Conservation (phyloP, 2,888 invertebrate genomes). For the Pyrgus malvae region DNA sequence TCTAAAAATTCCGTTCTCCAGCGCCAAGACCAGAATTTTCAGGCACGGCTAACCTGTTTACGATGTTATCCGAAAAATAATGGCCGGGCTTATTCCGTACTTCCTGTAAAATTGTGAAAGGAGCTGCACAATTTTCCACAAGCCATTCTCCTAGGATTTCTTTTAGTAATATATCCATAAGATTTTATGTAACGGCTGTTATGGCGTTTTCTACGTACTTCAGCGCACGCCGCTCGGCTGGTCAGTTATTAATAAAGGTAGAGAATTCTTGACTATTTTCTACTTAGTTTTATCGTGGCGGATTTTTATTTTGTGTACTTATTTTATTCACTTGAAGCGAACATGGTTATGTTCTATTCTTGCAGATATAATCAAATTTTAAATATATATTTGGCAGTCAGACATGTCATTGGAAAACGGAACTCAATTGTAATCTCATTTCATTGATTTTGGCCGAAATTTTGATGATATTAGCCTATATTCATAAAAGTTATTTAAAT, state of each 20-base stretch:
- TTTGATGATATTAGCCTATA: too few relatives aligned
- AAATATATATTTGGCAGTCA: too few relatives aligned
- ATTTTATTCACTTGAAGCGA: too few relatives aligned
- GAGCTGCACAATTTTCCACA: constrained; percentile 15
- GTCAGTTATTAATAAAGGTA: neutral
- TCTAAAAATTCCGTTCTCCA: neutral
- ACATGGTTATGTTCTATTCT: too few relatives aligned
- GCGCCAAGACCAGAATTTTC: constrained; percentile 5
- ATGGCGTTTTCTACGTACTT: constrained; percentile 2
- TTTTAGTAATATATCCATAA: constrained; percentile 20
- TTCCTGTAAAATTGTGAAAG: constrained; percentile 21
- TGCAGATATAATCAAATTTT: too few relatives aligned
- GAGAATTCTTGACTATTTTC: too few relatives aligned
- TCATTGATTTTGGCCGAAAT: too few relatives aligned
- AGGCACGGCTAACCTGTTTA: constrained; percentile 21
- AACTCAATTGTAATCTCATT: too few relatives aligned
- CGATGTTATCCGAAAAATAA: constrained; percentile 23
- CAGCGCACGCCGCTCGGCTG: neutral
- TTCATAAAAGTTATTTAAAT: too few relatives aligned
- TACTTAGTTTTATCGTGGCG: too few relatives aligned
- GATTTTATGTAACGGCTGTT: constrained; percentile 12
- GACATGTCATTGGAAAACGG: too few relatives aligned
- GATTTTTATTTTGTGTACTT: too few relatives aligned
- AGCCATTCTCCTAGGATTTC: constrained; percentile 16
- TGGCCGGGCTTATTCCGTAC: constrained; percentile 12